A percentile compares a stretch with the other conserved stretches of the same genome.
Conservation (phyloP, 2,888 invertebrate species). For the Agrochola circellaris region DNA sequence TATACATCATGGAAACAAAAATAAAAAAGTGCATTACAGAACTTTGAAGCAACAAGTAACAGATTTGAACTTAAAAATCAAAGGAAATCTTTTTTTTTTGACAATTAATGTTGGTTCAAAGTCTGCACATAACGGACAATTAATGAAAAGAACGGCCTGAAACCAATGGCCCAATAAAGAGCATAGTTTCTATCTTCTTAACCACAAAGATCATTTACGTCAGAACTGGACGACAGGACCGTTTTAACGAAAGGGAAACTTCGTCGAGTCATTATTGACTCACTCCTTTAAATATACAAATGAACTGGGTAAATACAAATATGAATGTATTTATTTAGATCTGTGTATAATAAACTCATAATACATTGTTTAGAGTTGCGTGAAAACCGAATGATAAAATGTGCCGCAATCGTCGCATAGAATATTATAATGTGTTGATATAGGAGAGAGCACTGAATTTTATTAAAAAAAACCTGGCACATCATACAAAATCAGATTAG, state of each 20-base stretch:
- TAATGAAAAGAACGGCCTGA: constrained; percentile 44
- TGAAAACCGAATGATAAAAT: constrained; percentile 8
- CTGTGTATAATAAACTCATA: constrained; percentile 22
- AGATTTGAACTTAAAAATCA: not conserved
- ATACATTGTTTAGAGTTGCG: constrained; percentile 20
- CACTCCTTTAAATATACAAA: constrained; percentile 63
- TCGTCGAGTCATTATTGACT: constrained; percentile 76
- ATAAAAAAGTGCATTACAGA: not conserved
- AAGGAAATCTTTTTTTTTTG: not conserved
- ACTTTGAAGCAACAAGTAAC: not conserved
- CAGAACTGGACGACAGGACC: constrained; percentile 70
- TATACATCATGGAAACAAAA: not conserved
- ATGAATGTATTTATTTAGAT: constrained; percentile 16
- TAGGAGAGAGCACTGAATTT: not conserved
- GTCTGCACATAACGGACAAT: constrained; percentile 38
- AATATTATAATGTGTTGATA: not conserved
- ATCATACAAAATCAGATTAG: constrained; percentile 1
- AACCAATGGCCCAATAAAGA: constrained; percentile 51
- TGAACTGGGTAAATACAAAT: constrained; percentile 37
- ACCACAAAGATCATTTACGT: constrained; percentile 71
- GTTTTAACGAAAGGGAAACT: constrained; percentile 69
- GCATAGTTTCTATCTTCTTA: constrained; percentile 57
- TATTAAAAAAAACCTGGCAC: not conserved
- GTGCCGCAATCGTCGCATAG: not conserved
- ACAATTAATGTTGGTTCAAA: constrained; percentile 13